These are phyloP conservation scores for Acrossocheilus wenchowensis DNA, from an alignment of 2,797 vertebrate genomes.

Conservation along the genomic window DNA sequence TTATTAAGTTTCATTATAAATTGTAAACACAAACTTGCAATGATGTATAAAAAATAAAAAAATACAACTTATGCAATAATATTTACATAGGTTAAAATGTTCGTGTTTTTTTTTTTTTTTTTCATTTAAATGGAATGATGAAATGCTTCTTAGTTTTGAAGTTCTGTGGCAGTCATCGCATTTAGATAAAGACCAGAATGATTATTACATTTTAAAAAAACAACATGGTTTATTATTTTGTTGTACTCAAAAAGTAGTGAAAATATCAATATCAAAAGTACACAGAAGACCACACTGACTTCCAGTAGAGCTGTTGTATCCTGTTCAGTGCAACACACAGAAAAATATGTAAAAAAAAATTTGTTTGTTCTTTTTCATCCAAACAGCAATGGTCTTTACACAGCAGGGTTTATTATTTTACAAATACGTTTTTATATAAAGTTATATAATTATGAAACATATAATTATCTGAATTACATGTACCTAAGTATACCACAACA, in stretches of 20 bases:
- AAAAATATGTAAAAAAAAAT: background rate
- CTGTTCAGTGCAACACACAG: conserved; percentile 1
- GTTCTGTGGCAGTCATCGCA: background rate
- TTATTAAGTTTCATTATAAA: background rate
- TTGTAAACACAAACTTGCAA: conserved; percentile 11
- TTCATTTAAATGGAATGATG: conserved; percentile 65
- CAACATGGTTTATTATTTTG: background rate
- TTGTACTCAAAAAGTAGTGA: background rate
- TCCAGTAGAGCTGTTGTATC: background rate
- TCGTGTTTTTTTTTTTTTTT: background rate
- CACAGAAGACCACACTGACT: background rate
- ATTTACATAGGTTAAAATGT: conserved; percentile 11
- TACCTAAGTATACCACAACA: background rate
- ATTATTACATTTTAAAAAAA: conserved; percentile 1
- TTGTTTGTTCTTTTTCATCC: background rate
- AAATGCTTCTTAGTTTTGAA: background rate
- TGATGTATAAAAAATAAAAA: conserved; percentile 20
- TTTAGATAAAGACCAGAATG: background rate
- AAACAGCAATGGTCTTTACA: background rate
- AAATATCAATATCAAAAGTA: background rate
- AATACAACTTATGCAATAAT: conserved; percentile 21
- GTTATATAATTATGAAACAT: background rate
- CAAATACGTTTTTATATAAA: background rate
- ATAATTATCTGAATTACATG: background rate
- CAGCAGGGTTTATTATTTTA: background rate